phyloP scores from a whole-genome alignment of 2,113 vertebrate species.

The Paramisgurnus dabryanus region DNA sequence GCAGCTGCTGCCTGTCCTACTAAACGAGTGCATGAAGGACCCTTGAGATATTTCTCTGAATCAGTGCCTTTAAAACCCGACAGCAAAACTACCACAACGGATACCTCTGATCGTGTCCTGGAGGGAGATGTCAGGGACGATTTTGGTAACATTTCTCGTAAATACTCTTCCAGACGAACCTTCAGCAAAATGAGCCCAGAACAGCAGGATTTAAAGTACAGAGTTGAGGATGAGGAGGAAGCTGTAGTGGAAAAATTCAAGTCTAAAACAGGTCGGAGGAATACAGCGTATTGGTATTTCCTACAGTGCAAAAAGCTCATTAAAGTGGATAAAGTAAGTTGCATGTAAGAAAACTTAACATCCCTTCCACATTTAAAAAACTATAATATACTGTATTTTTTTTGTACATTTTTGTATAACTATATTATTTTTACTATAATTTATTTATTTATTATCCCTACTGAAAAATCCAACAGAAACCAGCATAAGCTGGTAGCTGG shows the following conservation, averaged over 20 bases:
- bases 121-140: constrained; percentile 45
- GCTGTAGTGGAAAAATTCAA: constrained; percentile 40
- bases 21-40: neutral
- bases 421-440: no score
- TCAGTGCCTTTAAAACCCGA: neutral
- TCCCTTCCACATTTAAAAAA: no score
- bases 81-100: neutral
- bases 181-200: constrained; percentile 75
- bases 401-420: no score
- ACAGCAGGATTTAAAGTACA: constrained; percentile 66
- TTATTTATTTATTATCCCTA: no score
- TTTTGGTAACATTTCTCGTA: constrained; percentile 72
- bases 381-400: no score
- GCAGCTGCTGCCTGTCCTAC: neutral
- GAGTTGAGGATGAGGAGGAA: constrained; percentile 58
- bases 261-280: constrained; percentile 62
- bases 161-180: constrained; percentile 72
- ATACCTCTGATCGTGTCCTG: neutral
- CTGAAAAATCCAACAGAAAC: no score
- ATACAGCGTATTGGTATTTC: constrained; percentile 92
- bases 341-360: neutral
- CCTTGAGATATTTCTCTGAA: neutral
- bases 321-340: constrained; percentile 81
- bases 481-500: no score
- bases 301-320: constrained; percentile 86